Evolutionary conservation across 2,113 vertebrate genomes (phyloP).

Genomic region (Neolamprologus fasciatus): DNA sequence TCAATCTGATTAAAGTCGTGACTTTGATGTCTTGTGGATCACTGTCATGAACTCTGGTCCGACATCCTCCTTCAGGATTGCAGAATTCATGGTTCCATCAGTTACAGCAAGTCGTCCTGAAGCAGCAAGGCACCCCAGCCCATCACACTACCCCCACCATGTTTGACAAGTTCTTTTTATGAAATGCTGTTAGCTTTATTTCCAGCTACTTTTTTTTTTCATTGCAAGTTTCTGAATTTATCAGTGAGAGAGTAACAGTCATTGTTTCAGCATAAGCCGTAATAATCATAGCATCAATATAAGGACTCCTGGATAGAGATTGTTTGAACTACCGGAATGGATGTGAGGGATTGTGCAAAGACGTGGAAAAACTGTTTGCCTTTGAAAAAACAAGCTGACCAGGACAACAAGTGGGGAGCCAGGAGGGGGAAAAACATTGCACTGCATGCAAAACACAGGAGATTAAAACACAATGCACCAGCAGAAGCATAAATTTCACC

Average conservation of each 20-base stretch:
- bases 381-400: not conserved
- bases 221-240: not conserved
- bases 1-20: not conserved
- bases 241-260: not conserved
- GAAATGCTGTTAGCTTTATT: not conserved
- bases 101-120: not conserved
- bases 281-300: not conserved
- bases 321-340: not conserved
- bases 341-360: not conserved
- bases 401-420: not conserved
- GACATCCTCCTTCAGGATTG: not conserved
- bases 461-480: not conserved
- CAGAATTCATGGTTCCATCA: not conserved
- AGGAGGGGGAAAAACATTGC: not conserved
- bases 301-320: not conserved
- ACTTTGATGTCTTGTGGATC: not conserved
- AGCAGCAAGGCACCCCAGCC: not conserved
- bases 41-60: not conserved
- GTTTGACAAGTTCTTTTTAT: not conserved
- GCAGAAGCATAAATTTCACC: not conserved
- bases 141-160: not conserved
- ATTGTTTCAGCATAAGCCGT: not conserved
- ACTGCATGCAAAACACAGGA: not conserved
- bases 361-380: not conserved
- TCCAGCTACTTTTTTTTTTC: not conserved